These are phyloP conservation scores for Hydroisotoma schaefferi DNA, from an alignment of 2,888 invertebrate genomes.

Conservation along the genomic window DNA sequence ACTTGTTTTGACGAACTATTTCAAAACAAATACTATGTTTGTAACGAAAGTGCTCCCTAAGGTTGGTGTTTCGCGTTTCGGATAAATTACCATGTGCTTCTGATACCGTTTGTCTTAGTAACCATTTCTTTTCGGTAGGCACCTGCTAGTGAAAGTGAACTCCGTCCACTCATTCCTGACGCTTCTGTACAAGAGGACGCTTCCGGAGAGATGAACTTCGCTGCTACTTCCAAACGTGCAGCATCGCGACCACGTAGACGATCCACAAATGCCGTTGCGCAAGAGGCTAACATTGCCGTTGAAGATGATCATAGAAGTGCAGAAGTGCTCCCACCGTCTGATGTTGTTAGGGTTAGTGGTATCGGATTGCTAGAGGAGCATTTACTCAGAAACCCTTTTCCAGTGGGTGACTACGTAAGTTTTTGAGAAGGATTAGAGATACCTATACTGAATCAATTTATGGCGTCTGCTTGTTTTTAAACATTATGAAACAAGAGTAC, in stretches of 20 bases:
- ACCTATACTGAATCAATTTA: too few relatives aligned
- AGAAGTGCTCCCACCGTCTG: constrained; percentile 12
- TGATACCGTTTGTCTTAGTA: too few relatives aligned
- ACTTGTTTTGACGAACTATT: constrained; percentile 33
- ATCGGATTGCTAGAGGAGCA: constrained; percentile 42
- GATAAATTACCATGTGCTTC: neutral
- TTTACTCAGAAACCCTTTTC: constrained; percentile 38
- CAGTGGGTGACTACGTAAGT: constrained; percentile 40
- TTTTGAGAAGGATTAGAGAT: neutral
- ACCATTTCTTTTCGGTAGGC: too few relatives aligned
- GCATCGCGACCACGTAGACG: constrained; percentile 41
- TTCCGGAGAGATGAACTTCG: constrained; percentile 40
- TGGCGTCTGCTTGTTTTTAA: too few relatives aligned
- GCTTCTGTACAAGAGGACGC: constrained; percentile 9
- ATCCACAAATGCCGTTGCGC: constrained; percentile 33
- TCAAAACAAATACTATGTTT: constrained; percentile 34
- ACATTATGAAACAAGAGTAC: neutral
- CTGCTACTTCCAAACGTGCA: constrained; percentile 37
- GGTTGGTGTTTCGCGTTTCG: constrained; percentile 18
- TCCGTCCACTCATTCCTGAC: too few relatives aligned
- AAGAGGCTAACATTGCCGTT: constrained; percentile 38
- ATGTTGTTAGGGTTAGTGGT: constrained; percentile 13
- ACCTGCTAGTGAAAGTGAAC: neutral
- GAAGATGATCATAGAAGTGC: constrained; percentile 37
- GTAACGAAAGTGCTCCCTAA: constrained; percentile 43